Evolutionary conservation across 2,888 invertebrate genomes (phyloP), one percentile per base, ranked within the genome.

Genomic region (Gonocerus acuteangulatus): DNA sequence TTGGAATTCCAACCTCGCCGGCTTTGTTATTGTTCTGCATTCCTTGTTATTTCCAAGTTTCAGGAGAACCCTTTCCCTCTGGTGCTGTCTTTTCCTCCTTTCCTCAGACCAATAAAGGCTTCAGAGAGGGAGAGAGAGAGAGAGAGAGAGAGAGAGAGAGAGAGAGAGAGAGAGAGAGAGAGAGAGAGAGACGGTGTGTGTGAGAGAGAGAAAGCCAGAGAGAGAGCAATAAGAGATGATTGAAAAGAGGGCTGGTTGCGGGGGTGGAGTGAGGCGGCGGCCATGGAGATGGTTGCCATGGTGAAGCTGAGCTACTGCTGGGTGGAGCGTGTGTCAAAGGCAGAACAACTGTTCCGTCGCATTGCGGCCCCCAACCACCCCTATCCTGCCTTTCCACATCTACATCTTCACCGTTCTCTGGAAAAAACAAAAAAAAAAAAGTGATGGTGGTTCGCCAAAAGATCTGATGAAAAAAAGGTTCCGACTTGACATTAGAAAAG

Each of bases 291-390:
- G 57, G 57, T 57, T 57, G 57, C 47, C 57, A 32, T 47, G 21
- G 57, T 18, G 47, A 47, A 45, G 57, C 23, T 13, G 57, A 42
- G 34, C 27, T 39, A 22, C 45, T 15, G 19, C 23, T 19, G 36
- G 47, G 57, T 36, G 54, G 57, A 47, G 57, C 44, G 57, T 45
- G 57, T 57, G 57, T 57, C 57, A 57, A 44, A 44, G 23, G 32
- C 54, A 54, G 54, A 54, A 54, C 57, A 57, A 57, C 57, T 57
- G 57, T 57, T 57, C 56, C 54, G 57, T 57, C 57, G 57, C 57
- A 57, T 22, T 57, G 57, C 57, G 57, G 57, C 44, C 45, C 54
- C 54, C 54, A 21, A 19, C 54, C 21, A 32, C 21, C 15, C 2
- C 54, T 36, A n/a, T n/a, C 48, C 27, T 13, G 1, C 15, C 23